A percentile compares a stretch with the other conserved stretches of the same genome.
Conservation (phyloP, 2,888 invertebrate genomes). For the Sinodicranocentrus sp. region DNA sequence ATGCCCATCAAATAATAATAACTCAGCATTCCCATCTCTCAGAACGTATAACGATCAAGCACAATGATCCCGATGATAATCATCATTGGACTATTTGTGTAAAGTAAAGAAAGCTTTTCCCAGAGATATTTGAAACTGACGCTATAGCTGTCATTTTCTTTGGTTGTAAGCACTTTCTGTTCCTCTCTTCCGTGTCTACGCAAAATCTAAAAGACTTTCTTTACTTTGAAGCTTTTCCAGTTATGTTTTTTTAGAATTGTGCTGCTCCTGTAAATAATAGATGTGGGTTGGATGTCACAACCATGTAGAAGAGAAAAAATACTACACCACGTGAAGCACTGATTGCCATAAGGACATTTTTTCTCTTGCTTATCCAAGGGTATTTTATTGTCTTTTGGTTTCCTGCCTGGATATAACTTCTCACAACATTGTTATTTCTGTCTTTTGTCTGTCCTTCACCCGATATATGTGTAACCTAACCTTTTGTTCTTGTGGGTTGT, state of each 20-base stretch:
- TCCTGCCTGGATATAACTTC: neutral
- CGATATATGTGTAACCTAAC: conserved; percentile 49
- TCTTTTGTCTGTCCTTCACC: neutral
- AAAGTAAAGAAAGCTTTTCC: conserved; percentile 2
- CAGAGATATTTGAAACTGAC: neutral
- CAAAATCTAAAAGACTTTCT: too few relatives aligned
- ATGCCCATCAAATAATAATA: conserved; percentile 19
- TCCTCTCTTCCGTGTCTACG: too few relatives aligned
- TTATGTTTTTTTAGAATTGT: neutral
- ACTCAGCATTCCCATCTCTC: conserved; percentile 9
- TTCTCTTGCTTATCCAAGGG: conserved; percentile 35
- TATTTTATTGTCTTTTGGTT: conserved; percentile 33
- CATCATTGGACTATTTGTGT: neutral
- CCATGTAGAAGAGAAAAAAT: conserved; percentile 5
- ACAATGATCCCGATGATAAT: conserved; percentile 35
- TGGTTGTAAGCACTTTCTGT: too few relatives aligned
- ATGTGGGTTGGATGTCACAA: conserved; percentile 22
- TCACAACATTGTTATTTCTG: neutral
- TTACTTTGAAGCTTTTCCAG: too few relatives aligned
- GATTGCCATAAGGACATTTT: conserved; percentile 36
- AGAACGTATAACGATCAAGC: neutral
- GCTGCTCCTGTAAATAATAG: conserved; percentile 37
- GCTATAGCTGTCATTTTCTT: too few relatives aligned
- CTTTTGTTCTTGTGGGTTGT: conserved; percentile 58
- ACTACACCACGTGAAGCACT: neutral